Percentiles rank a stretch among this genome's conserved stretches.
These are phyloP conservation scores for Amphiprion percula DNA, from an alignment of 2,113 vertebrate genomes.

Conservation along the genomic window DNA sequence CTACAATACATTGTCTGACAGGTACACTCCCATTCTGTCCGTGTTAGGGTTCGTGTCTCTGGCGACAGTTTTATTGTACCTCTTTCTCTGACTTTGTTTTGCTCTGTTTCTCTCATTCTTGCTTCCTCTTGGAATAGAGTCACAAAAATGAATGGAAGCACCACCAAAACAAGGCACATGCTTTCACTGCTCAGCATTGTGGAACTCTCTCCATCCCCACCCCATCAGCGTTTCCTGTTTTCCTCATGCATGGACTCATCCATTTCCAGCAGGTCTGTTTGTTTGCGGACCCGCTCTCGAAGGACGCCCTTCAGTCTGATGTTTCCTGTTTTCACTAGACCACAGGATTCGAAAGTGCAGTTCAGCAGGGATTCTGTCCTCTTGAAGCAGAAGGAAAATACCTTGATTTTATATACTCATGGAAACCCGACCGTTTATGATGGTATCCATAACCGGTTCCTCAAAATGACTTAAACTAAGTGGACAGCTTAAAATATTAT, in stretches of 20 bases:
- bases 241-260: slow-evolving; percentile 54
- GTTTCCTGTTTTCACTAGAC: slow-evolving; percentile 86
- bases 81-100: slow-evolving; percentile 9
- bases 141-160: background rate
- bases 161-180: slow-evolving; percentile 4
- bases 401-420: background rate
- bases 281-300: slow-evolving; percentile 77
- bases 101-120: background rate
- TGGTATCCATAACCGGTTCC: background rate
- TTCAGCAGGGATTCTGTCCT: slow-evolving; percentile 10
- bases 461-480: background rate
- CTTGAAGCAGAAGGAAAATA: background rate
- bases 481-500: background rate
- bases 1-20: too few species aligned
- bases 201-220: slow-evolving; percentile 18
- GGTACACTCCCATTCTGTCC: background rate
- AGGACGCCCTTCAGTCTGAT: slow-evolving; percentile 70
- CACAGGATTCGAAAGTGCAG: slow-evolving; percentile 40
- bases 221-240: slow-evolving; percentile 81
- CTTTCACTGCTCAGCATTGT: slow-evolving; percentile 17
- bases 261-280: slow-evolving; percentile 72
- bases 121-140: background rate
- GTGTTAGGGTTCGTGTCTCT: background rate
- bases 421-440: background rate
- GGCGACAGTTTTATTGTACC: background rate